phyloP scores from a whole-genome alignment of 2,888 invertebrate genomes.

The Tenodera sinensis region DNA sequence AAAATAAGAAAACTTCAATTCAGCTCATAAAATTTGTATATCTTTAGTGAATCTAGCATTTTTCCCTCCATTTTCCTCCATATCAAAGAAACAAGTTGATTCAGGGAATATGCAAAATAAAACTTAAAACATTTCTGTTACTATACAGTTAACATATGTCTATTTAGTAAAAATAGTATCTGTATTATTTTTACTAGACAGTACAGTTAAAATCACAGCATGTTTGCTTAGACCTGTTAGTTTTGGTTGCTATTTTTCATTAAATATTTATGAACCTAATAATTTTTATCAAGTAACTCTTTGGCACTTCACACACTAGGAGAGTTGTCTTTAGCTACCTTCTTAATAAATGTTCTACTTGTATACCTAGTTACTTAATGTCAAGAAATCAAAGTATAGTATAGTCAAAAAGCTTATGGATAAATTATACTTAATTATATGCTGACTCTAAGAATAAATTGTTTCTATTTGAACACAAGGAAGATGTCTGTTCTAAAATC shows the following conservation, averaged over 20 bases:
- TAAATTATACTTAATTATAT: neutral
- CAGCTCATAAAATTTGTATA: neutral
- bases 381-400: neutral
- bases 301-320: neutral
- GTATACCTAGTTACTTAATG: neutral
- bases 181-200: neutral
- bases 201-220: neutral
- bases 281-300: neutral
- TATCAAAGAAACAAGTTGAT: slow-evolving; percentile 2
- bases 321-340: neutral
- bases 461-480: neutral
- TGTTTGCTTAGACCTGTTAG: neutral
- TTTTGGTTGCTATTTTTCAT: neutral
- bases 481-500: neutral
- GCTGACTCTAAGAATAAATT: neutral
- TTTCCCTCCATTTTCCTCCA: slow-evolving; percentile 5
- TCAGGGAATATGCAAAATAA: slow-evolving; percentile 1
- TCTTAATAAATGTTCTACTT: neutral
- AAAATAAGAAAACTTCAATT: neutral
- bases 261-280: neutral
- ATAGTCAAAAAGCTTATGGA: neutral
- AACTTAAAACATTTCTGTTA: neutral
- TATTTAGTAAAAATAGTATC: neutral
- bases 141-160: neutral
- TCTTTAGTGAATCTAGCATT: neutral